Evolutionary conservation across 2,797 vertebrate species (phyloP).

Genomic region (Catamblyrhynchus diadema): DNA sequence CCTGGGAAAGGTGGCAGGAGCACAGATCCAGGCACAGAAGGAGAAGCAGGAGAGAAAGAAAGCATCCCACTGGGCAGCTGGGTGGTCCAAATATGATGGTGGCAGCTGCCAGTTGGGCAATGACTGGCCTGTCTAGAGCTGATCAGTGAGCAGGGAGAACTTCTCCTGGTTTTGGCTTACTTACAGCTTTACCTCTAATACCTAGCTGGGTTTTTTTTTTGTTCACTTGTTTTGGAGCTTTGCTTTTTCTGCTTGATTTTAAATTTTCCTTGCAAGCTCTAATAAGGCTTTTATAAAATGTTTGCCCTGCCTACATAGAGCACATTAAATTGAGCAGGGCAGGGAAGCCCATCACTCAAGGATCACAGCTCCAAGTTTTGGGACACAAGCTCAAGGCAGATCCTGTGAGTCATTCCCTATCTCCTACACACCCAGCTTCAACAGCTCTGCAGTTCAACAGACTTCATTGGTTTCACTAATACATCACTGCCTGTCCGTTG

Average conservation of each 20-base stretch:
- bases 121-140: not conserved
- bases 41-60: not conserved
- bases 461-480: not conserved
- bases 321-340: not conserved
- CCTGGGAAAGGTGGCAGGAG: not conserved
- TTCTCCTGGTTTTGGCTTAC: not conserved
- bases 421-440: not conserved
- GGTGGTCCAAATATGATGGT: fast-evolving
- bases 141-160: not conserved
- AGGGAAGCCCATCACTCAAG: not conserved
- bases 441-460: not conserved
- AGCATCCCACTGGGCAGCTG: not conserved
- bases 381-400: not conserved
- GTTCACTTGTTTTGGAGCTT: not conserved
- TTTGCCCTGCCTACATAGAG: not conserved
- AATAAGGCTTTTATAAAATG: not conserved
- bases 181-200: not conserved
- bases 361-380: not conserved
- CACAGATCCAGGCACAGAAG: not conserved
- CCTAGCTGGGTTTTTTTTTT: not conserved
- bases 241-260: not conserved
- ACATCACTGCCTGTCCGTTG: not conserved
- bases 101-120: not conserved
- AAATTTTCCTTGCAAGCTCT: not conserved
- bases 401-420: not conserved